phyloP scores from a whole-genome alignment of 2,797 vertebrate species.

The Nothura maculosa region DNA sequence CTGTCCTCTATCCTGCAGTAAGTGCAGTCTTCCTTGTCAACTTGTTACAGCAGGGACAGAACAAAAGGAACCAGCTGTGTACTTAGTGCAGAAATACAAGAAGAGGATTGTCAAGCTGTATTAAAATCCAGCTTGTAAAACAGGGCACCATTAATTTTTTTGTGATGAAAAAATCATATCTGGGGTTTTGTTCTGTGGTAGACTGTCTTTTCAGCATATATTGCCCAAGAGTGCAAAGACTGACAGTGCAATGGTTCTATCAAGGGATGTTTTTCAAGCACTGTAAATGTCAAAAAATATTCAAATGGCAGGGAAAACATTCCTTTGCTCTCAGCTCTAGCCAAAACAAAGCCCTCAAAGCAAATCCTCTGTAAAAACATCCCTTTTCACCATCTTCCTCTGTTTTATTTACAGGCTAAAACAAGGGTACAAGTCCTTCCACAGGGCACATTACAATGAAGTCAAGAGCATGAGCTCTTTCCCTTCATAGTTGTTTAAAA shows the following conservation, averaged over 20 bases:
- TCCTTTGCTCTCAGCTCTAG: not conserved
- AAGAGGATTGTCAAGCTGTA: not conserved
- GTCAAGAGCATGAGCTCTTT: fast-evolving
- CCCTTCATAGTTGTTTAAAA: not conserved
- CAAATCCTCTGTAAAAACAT: not conserved
- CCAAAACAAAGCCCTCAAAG: not conserved
- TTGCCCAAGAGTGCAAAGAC: not conserved
- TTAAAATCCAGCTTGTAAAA: slow-evolving; percentile 14
- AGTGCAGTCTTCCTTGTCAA: not conserved
- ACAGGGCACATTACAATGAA: fast-evolving
- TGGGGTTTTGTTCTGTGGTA: not conserved
- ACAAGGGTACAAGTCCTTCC: not conserved
- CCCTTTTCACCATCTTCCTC: not conserved
- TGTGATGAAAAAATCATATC: slow-evolving; percentile 8
- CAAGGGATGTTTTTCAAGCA: not conserved
- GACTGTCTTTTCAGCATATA: not conserved
- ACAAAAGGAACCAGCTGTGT: not conserved
- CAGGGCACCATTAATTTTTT: not conserved
- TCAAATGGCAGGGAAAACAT: not conserved
- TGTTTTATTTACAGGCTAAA: not conserved
- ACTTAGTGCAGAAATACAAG: not conserved
- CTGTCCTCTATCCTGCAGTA: not conserved
- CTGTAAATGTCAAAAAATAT: fast-evolving
- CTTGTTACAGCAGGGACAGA: not conserved
- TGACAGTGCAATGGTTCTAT: not conserved